Percentiles rank a stretch among this genome's conserved stretches.
Conservation (phyloP, 2,113 vertebrate genomes). For the Zapornia atra region DNA sequence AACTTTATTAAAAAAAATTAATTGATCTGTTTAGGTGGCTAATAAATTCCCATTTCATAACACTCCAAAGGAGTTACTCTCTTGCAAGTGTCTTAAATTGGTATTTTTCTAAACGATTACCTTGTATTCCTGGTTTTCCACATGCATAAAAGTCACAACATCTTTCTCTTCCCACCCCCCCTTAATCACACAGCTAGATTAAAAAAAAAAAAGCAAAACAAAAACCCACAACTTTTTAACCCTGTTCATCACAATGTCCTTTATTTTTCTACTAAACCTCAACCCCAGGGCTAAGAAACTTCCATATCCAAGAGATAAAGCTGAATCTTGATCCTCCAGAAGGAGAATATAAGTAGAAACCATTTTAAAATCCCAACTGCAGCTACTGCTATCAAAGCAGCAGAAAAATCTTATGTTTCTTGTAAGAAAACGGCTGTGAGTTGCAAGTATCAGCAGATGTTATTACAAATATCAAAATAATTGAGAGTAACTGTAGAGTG, state of each 20-base stretch:
- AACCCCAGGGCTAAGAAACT: not conserved
- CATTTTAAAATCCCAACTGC: not conserved
- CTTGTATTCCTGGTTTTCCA: not conserved
- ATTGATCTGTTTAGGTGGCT: not conserved
- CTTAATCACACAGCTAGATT: not conserved
- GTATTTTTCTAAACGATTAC: not conserved
- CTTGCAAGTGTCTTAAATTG: not conserved
- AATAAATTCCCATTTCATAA: not conserved
- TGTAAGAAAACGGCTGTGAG: not conserved
- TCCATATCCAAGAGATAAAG: not conserved
- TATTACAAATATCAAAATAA: not conserved
- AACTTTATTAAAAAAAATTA: not conserved
- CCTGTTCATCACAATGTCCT: not conserved
- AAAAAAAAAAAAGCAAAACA: too few species aligned
- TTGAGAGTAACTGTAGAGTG: not conserved
- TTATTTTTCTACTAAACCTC: not conserved
- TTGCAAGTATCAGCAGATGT: not conserved
- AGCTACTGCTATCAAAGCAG: not conserved
- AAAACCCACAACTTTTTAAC: not conserved
- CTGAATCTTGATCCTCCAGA: not conserved
- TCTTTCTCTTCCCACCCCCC: not conserved
- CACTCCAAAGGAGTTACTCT: not conserved
- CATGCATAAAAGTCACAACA: fast-evolving
- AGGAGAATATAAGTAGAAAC: not conserved
- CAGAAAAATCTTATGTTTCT: not conserved